Percentiles rank a stretch among this genome's conserved stretches.
phyloP scores from a whole-genome alignment of 2,888 invertebrate species.

The Torymus tubicola region DNA sequence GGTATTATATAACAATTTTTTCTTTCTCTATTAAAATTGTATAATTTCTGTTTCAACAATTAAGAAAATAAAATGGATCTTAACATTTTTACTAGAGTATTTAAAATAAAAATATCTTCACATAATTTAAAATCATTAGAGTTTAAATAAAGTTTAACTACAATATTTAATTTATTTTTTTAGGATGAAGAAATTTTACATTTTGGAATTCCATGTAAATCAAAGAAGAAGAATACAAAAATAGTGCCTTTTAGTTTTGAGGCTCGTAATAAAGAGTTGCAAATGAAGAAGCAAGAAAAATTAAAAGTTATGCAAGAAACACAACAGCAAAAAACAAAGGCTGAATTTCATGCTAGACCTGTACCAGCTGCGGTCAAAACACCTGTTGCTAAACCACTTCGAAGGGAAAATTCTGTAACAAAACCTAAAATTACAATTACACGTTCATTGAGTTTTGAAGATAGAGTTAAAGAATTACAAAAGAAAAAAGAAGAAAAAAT shows the following conservation, averaged over 20 bases:
- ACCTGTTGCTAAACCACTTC: slow-evolving; percentile 48
- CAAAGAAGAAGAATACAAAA: slow-evolving; percentile 60
- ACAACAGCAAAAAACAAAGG: slow-evolving; percentile 64
- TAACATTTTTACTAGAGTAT: no score
- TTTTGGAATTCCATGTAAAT: slow-evolving; percentile 66
- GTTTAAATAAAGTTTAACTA: background rate
- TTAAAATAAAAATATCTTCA: no score
- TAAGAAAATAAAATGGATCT: no score
- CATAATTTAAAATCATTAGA: no score
- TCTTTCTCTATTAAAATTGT: no score
- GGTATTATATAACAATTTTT: no score
- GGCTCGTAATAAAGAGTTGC: slow-evolving; percentile 74
- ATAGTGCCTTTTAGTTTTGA: slow-evolving; percentile 78
- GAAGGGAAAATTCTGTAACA: slow-evolving; percentile 12
- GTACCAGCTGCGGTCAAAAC: slow-evolving; percentile 76
- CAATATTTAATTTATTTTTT: slow-evolving; percentile 35
- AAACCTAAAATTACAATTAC: slow-evolving; percentile 58
- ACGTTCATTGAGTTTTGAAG: slow-evolving; percentile 80
- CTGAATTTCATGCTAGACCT: slow-evolving; percentile 81
- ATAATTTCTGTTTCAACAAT: no score
- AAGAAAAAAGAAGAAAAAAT: slow-evolving; percentile 81
- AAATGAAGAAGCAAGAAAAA: slow-evolving; percentile 75
- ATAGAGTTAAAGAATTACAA: slow-evolving; percentile 79
- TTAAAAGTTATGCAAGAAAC: slow-evolving; percentile 67
- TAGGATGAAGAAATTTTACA: slow-evolving; percentile 65